A percentile compares a stretch with the other conserved stretches of the same genome.
phyloP scores from a whole-genome alignment of 2,113 vertebrate genomes.

The Nothocercus nigrocapillus region DNA sequence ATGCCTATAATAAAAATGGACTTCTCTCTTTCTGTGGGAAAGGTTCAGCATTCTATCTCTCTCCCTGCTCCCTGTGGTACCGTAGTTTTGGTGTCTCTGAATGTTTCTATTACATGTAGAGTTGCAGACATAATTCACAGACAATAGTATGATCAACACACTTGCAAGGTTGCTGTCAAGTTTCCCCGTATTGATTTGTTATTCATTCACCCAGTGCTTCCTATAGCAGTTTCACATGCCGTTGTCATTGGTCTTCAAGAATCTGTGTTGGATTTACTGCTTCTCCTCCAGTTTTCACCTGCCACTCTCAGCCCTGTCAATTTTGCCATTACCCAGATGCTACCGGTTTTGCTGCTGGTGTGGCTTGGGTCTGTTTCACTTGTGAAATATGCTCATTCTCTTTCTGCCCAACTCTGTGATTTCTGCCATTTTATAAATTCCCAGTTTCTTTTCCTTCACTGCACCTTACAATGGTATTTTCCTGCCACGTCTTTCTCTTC shows the following conservation, averaged over 20 bases:
- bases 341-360: background rate
- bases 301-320: background rate
- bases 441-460: background rate
- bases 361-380: background rate
- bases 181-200: background rate
- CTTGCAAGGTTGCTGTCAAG: background rate
- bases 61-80: background rate
- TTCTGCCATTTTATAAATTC: background rate
- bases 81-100: background rate
- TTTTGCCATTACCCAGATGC: background rate
- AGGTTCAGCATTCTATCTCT: background rate
- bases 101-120: conserved; percentile 4
- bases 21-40: background rate
- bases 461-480: background rate
- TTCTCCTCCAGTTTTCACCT: background rate
- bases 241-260: background rate
- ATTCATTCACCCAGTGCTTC: background rate
- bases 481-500: background rate
- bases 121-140: conserved; percentile 21
- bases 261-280: background rate
- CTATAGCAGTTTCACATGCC: background rate
- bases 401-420: background rate
- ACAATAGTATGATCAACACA: background rate
- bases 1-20: background rate
- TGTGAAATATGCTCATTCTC: background rate